Evolutionary conservation across 2,797 vertebrate genomes (phyloP).

Genomic region (Trematomus bernacchii): DNA sequence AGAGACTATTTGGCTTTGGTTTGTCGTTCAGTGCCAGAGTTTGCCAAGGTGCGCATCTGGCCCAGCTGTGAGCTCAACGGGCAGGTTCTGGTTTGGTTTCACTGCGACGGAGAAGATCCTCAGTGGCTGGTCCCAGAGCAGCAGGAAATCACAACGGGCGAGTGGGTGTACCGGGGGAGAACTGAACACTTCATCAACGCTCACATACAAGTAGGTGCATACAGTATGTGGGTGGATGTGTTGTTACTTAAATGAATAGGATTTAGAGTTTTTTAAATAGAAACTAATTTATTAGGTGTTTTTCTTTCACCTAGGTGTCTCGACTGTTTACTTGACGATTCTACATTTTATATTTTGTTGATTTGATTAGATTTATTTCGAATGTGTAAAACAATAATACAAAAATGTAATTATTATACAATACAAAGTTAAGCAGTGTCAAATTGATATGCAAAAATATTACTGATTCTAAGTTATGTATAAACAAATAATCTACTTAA

Average conservation of each 20-base stretch:
- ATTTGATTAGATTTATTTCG: too few species aligned
- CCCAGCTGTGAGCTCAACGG: slow-evolving; percentile 82
- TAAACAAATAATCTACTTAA: too few species aligned
- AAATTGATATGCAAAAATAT: too few species aligned
- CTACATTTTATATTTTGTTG: too few species aligned
- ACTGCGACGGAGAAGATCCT: slow-evolving; percentile 80
- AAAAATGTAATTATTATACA: too few species aligned
- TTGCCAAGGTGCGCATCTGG: slow-evolving; percentile 84
- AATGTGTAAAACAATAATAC: too few species aligned
- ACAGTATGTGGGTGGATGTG: not conserved
- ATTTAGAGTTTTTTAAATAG: not conserved
- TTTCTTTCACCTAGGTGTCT: too few species aligned
- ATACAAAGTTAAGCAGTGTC: too few species aligned
- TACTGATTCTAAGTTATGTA: too few species aligned
- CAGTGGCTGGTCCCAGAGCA: slow-evolving; percentile 83
- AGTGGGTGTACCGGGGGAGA: slow-evolving; percentile 85
- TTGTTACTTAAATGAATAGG: not conserved
- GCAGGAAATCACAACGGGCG: slow-evolving; percentile 73
- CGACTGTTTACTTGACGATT: too few species aligned
- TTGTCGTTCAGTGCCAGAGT: slow-evolving; percentile 81
- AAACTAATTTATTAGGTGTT: not conserved
- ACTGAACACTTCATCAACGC: slow-evolving; percentile 84
- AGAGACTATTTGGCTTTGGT: not conserved
- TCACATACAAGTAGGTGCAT: slow-evolving; percentile 83
- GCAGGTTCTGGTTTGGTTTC: slow-evolving; percentile 88